phyloP scores from a whole-genome alignment of 2,888 invertebrate genomes.

The Caradrina kadenii region DNA sequence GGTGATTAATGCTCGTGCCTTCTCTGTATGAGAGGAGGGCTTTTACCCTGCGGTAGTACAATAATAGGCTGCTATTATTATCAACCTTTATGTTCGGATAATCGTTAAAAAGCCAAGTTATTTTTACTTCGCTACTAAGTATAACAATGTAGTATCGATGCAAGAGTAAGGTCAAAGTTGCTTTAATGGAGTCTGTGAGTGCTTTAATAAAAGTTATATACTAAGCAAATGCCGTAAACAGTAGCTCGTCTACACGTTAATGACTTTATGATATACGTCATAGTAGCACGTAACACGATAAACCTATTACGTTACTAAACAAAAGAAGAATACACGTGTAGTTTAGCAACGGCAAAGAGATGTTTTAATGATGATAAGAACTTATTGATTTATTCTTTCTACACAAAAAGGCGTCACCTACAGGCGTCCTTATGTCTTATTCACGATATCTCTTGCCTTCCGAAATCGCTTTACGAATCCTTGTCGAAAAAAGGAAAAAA shows the following conservation, averaged over 20 bases:
- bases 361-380: conserved; percentile 38
- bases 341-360: neutral
- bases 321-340: conserved; percentile 18
- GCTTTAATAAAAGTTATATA: conserved; percentile 17
- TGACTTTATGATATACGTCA: conserved; percentile 43
- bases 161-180: conserved; percentile 33
- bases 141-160: conserved; percentile 5
- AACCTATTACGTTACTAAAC: conserved; percentile 14
- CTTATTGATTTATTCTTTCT: conserved; percentile 37
- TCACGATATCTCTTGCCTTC: conserved; percentile 38
- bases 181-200: conserved; percentile 30
- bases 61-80: too few relatives aligned
- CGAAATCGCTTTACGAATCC: conserved; percentile 4
- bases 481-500: neutral
- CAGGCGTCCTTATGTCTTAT: conserved; percentile 31
- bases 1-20: too few relatives aligned
- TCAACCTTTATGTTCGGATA: neutral
- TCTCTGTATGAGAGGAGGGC: too few relatives aligned
- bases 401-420: conserved; percentile 3
- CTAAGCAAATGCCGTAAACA: conserved; percentile 28
- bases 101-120: neutral
- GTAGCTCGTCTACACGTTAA: conserved; percentile 22
- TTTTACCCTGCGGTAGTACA: too few relatives aligned
- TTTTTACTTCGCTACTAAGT: conserved; percentile 24
- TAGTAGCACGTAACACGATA: conserved; percentile 15